Conservation (phyloP, 2,797 vertebrate genomes). For the Diceros bicornis region DNA sequence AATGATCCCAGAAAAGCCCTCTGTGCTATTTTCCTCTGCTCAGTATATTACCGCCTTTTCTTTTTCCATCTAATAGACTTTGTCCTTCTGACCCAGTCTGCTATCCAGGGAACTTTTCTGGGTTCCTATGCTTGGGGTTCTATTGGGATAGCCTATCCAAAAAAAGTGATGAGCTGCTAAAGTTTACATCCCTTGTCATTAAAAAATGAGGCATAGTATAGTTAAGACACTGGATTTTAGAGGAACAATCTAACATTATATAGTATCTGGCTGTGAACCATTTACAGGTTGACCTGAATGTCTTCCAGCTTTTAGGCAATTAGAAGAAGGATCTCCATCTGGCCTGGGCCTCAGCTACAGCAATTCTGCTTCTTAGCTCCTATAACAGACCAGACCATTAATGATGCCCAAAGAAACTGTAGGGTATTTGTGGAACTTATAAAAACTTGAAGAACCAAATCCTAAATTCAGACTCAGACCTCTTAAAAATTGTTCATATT, state of each 20-base stretch:
- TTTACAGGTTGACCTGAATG: background rate
- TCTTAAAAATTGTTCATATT: background rate
- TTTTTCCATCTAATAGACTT: background rate
- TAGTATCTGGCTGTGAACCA: background rate
- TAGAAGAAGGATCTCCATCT: background rate
- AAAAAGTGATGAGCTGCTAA: background rate
- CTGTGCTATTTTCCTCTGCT: background rate
- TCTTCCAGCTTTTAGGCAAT: background rate
- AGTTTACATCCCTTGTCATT: background rate
- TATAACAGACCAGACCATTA: background rate
- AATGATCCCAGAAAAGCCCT: background rate
- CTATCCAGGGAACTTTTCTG: fast-evolving
- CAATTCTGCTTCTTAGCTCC: background rate
- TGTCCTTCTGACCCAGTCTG: background rate
- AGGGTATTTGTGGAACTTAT: background rate
- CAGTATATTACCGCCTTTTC: background rate
- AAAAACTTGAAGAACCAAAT: background rate
- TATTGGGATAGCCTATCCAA: background rate
- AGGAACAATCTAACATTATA: background rate
- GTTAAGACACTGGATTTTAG: background rate
- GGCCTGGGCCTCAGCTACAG: background rate
- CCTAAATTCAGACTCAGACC: background rate
- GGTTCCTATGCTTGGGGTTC: background rate
- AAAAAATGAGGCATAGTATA: background rate
- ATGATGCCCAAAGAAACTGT: background rate